phyloP scores from a whole-genome alignment of 37 sponge, comb jelly and placozoan species.

The Axinella damicornis region DNA sequence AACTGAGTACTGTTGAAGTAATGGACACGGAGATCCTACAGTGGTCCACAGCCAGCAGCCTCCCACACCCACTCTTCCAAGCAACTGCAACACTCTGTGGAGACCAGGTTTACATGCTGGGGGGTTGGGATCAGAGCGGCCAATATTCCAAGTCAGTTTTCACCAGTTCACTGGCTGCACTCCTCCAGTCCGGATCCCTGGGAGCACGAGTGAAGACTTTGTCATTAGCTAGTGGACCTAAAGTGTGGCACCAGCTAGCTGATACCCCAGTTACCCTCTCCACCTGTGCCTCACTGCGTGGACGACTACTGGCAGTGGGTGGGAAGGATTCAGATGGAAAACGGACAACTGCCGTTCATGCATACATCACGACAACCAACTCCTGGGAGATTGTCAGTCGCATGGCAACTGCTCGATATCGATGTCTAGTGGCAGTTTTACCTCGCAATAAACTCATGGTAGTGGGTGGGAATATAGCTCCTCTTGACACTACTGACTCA shows the following conservation, averaged over 20 bases:
- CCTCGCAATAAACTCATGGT: conserved; percentile 7
- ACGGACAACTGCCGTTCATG: neutral
- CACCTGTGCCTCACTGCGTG: neutral
- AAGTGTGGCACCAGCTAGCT: neutral
- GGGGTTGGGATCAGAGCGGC: too few relatives aligned
- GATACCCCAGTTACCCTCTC: neutral
- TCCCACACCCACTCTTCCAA: neutral
- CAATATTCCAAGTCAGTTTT: neutral
- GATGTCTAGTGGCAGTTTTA: neutral
- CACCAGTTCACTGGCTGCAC: neutral
- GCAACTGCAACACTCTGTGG: conserved; percentile 11
- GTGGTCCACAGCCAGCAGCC: conserved; percentile 13
- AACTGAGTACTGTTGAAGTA: neutral
- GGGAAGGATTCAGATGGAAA: neutral
- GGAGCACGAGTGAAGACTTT: too few relatives aligned
- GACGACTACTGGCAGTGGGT: conserved; percentile 3
- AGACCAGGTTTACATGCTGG: neutral
- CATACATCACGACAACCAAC: neutral
- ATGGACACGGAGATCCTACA: conserved; percentile 15
- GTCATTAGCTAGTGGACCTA: neutral
- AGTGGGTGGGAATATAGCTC: neutral
- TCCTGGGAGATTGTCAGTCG: conserved; percentile 7
- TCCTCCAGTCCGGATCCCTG: conserved; percentile 3
- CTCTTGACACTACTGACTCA: neutral
- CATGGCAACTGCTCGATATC: neutral